Evolutionary conservation across 2,113 vertebrate species (phyloP).

Genomic region (Megaptera novaeangliae): DNA sequence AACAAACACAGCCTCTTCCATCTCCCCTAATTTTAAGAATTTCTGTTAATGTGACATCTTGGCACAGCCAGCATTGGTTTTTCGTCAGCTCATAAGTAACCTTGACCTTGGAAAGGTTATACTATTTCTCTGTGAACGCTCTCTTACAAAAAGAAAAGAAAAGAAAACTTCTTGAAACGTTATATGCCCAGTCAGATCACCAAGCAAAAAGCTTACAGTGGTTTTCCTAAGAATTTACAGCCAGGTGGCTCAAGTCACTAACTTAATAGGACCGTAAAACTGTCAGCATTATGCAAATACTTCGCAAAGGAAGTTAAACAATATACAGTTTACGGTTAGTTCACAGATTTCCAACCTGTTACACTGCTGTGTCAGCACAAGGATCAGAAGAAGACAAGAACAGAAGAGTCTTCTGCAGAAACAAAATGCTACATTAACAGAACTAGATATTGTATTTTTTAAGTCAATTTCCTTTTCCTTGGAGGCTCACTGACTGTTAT

Average conservation of each 20-base stretch:
- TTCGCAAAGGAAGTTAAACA: conserved; percentile 6
- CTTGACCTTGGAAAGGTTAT: conserved; percentile 43
- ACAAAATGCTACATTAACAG: not conserved
- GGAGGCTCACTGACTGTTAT: not conserved
- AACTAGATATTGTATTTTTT: not conserved
- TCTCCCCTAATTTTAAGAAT: not conserved
- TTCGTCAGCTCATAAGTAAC: conserved; percentile 27
- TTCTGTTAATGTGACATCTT: not conserved
- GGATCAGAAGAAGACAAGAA: not conserved
- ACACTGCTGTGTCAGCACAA: not conserved
- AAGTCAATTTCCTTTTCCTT: not conserved
- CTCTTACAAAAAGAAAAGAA: conserved; percentile 30
- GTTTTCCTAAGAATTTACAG: not conserved
- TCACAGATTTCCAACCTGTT: not conserved
- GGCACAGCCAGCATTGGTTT: not conserved
- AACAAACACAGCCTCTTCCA: not conserved
- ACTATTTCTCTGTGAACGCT: not conserved
- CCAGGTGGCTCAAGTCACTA: conserved; percentile 9
- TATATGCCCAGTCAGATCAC: not conserved
- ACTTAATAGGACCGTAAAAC: not conserved
- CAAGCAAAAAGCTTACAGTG: not conserved
- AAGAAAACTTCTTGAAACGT: conserved; percentile 26
- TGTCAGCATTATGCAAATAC: not conserved
- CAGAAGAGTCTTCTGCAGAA: not conserved
- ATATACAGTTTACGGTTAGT: not conserved